Percentiles rank a stretch among this genome's conserved stretches.
phyloP scores from a whole-genome alignment of 2,797 vertebrate species.

The Hypotaenidia philippensis region DNA sequence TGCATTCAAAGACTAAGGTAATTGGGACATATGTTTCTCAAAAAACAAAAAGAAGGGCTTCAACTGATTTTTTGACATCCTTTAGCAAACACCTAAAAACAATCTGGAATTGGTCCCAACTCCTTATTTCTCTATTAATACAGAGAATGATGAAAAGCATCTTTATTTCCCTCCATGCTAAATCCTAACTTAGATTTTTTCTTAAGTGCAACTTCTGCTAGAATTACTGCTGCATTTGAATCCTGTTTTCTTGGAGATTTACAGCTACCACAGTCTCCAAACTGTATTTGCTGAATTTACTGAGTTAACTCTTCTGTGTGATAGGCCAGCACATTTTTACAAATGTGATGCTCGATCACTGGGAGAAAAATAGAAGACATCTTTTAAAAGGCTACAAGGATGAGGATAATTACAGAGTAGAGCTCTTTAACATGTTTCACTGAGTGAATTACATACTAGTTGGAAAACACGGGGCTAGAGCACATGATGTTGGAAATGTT shows the following conservation, averaged over 20 bases:
- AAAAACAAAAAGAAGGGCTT: neutral
- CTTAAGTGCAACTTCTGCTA: neutral
- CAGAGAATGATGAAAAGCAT: neutral
- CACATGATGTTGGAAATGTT: neutral
- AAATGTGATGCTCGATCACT: neutral
- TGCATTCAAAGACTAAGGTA: neutral
- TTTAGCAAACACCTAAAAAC: neutral
- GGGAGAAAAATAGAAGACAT: neutral
- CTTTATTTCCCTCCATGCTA: neutral
- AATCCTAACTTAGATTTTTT: neutral
- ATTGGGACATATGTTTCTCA: neutral
- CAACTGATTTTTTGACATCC: neutral
- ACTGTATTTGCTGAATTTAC: neutral
- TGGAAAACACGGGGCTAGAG: neutral
- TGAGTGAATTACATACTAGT: neutral
- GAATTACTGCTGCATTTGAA: neutral
- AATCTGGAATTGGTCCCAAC: neutral
- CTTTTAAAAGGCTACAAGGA: neutral
- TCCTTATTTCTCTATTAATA: neutral
- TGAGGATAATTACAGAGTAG: neutral
- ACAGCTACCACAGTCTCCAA: neutral
- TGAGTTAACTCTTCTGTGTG: neutral
- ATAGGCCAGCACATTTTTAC: neutral
- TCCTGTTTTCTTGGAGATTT: slow-evolving; percentile 28
- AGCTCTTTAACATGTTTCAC: neutral